Percentiles rank a stretch among this genome's conserved stretches.
phyloP scores from a whole-genome alignment of 2,888 invertebrate species.

The Cistogaster globosa region DNA sequence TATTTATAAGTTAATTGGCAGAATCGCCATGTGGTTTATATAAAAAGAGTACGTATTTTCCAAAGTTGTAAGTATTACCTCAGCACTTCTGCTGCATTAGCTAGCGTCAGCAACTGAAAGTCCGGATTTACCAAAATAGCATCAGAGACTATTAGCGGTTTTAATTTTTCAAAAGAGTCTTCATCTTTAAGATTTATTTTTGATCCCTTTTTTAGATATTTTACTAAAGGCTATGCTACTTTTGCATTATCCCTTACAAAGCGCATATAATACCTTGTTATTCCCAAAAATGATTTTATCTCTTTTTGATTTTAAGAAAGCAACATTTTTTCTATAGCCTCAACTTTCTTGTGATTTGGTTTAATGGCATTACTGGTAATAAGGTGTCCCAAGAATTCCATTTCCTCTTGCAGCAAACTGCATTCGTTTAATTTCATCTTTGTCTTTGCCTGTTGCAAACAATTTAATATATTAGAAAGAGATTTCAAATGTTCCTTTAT shows the following conservation, averaged over 20 bases:
- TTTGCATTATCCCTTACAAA: conserved; percentile 26
- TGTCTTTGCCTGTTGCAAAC: conserved; percentile 41
- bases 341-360: conserved; percentile 34
- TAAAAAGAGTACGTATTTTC: too few species aligned
- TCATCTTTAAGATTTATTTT: conserved; percentile 45
- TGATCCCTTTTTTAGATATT: conserved; percentile 45
- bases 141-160: too few species aligned
- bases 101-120: too few species aligned
- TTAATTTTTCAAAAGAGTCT: too few species aligned
- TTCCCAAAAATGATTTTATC: conserved; percentile 18
- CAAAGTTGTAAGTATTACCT: too few species aligned
- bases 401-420: conserved; percentile 33
- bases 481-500: conserved; percentile 31
- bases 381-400: conserved; percentile 45
- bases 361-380: conserved; percentile 29
- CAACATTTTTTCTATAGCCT: conserved; percentile 12
- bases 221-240: conserved; percentile 17
- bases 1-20: too few species aligned
- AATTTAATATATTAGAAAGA: conserved; percentile 20
- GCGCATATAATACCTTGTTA: neutral
- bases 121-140: too few species aligned
- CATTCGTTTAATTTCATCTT: conserved; percentile 52
- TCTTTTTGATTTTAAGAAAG: neutral
- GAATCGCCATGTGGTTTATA: too few species aligned
- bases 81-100: too few species aligned